Base-by-base conservation (phyloP, 2,888 invertebrate species). In the Portevinia maculata region DNA sequence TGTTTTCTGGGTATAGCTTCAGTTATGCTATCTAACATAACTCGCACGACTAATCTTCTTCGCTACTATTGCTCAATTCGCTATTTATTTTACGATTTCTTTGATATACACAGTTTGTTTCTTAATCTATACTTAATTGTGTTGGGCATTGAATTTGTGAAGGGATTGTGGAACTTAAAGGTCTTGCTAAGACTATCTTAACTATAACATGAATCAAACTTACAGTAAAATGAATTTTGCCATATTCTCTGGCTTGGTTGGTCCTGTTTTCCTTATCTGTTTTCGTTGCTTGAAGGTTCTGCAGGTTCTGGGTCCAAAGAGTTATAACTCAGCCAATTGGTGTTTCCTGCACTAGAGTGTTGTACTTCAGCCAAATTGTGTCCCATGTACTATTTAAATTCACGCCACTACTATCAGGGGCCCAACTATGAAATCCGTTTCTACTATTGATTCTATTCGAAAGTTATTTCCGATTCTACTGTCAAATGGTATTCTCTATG, bases 131-230 rank as follows among this genome's bases (percentile, higher is more conserved):
- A 41, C 17, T 41, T 41, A 41, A 41, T 41, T 41, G 41, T 41
- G 15, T 41, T 41, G 17, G 17, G 41, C 41, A 41, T 41, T 41
- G 41, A 41, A 41, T 41, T 41, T 41, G 39, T 39, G 13, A 39
- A 13, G 13, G 13, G 39, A 13, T 13, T 39, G 39, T 39, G 39
- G 39, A 39, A 13, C 13, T 39, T 39, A 39, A 39, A 39, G 7
- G 24, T 1, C 7, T 48, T 48, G 48, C 28, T 48, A n/a, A 48
- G 19, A 24, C 48, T 24, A 48, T 48, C 28, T n/a, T 24, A 48
- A 28, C 28, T 48, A 44, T 32, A 39, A 39, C 44, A 44, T 44
- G 11, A 44, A 44, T 19, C 44, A 9, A 44, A 44, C 44, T 44
- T 21, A 44, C 44, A 44, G 44, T 44, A 19, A 9, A 44, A 44